Conservation (phyloP, 2,797 vertebrate genomes). For the Sebastes nivosus region DNA sequence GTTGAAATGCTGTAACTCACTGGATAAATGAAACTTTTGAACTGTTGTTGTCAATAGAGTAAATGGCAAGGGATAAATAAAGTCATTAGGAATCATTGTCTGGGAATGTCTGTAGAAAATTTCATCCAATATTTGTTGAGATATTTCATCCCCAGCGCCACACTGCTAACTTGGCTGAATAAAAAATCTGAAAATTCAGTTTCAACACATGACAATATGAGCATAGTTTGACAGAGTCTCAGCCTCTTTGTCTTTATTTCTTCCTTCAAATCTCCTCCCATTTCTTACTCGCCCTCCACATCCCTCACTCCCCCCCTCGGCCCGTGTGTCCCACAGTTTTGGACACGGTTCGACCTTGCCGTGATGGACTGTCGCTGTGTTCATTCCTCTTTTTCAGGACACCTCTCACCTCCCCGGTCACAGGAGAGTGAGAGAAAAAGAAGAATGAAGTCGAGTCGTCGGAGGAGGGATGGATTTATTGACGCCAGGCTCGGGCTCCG, state of each 20-base stretch:
- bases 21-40: neutral
- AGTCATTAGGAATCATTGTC: neutral
- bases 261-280: constrained; percentile 7
- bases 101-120: neutral
- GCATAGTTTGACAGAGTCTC: neutral
- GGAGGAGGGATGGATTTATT: constrained; percentile 95
- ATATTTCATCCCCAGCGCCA: neutral
- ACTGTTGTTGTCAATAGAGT: neutral
- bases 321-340: constrained; percentile 67
- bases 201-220: neutral
- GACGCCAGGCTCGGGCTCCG: constrained; percentile 88
- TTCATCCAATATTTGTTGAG: neutral
- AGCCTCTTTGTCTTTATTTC: constrained; percentile 41
- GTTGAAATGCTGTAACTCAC: neutral
- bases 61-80: neutral
- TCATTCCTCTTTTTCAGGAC: constrained; percentile 87
- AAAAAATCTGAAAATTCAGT: neutral
- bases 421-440: constrained; percentile 62
- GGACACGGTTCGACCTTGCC: constrained; percentile 88
- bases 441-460: constrained; percentile 63
- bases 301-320: constrained; percentile 29
- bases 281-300: constrained; percentile 10
- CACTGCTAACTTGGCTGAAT: neutral
- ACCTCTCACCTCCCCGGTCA: constrained; percentile 87
- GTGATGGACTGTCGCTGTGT: constrained; percentile 90